Conservation (phyloP, 2,797 vertebrate genomes). For the Sphenodon punctatus region DNA sequence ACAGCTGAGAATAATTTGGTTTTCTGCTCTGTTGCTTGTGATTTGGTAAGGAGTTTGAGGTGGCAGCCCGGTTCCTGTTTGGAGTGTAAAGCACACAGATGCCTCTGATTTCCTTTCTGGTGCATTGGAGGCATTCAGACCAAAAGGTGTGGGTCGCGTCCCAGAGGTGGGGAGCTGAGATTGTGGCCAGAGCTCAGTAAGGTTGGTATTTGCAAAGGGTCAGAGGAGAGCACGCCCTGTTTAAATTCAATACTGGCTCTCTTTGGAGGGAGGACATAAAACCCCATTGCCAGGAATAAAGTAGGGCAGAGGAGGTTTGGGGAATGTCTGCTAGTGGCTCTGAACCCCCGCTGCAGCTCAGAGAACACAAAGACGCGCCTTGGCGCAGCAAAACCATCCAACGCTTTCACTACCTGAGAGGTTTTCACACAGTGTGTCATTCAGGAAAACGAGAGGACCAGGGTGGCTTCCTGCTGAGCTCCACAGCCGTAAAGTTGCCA, state of each 20-base stretch:
- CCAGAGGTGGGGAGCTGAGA: background rate
- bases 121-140: background rate
- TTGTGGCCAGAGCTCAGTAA: background rate
- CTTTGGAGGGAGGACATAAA: background rate
- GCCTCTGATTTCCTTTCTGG: background rate
- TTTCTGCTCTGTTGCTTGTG: conserved; percentile 95
- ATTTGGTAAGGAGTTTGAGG: conserved; percentile 82
- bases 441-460: background rate
- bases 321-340: conserved; percentile 11
- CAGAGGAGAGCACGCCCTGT: background rate
- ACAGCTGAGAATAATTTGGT: conserved; percentile 97
- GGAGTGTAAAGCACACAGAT: conserved; percentile 35
- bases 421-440: background rate
- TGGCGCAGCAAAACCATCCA: background rate
- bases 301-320: background rate
- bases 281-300: conserved; percentile 6
- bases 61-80: conserved; percentile 65
- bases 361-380: background rate
- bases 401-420: conserved; percentile 1
- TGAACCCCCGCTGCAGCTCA: background rate
- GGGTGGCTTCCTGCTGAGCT: background rate
- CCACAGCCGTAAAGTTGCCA: background rate
- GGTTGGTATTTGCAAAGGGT: too few species aligned
- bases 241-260: background rate
- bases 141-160: background rate